phyloP scores from a whole-genome alignment of 1,140 invertebrate genomes.

The Drosophila athabasca region DNA sequence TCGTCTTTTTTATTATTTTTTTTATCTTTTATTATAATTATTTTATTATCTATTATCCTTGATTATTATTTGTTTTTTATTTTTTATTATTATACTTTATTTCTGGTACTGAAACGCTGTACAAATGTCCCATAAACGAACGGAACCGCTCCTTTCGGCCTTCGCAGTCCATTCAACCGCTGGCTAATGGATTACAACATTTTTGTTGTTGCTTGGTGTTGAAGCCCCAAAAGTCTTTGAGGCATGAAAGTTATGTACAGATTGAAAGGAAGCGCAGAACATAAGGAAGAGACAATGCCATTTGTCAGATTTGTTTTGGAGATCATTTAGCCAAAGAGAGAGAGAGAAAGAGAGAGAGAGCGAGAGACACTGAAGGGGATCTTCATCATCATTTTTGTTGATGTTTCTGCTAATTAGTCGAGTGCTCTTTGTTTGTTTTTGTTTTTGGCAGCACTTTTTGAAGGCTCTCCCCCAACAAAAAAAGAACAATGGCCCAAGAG shows the following conservation, averaged over 20 bases:
- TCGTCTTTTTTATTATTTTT: too few species aligned
- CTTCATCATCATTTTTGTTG: slow-evolving; percentile 32
- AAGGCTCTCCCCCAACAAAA: not conserved
- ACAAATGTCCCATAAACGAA: too few species aligned
- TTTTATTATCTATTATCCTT: too few species aligned
- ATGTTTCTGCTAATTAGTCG: slow-evolving; percentile 51
- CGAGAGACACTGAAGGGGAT: slow-evolving; percentile 15
- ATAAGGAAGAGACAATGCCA: slow-evolving; percentile 31
- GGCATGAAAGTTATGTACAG: slow-evolving; percentile 76
- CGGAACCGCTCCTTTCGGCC: not conserved
- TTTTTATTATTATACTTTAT: not conserved
- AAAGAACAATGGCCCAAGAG: slow-evolving; percentile 26
- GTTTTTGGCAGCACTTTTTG: slow-evolving; percentile 9
- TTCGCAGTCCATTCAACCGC: slow-evolving; percentile 29
- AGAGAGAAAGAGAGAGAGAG: too few species aligned
- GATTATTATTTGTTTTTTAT: too few species aligned
- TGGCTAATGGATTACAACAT: slow-evolving; percentile 30
- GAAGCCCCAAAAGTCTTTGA: slow-evolving; percentile 52
- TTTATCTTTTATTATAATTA: too few species aligned
- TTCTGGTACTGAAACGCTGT: not conserved
- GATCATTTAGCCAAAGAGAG: slow-evolving; percentile 47
- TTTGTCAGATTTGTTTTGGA: slow-evolving; percentile 42
- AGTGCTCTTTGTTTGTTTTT: slow-evolving; percentile 17
- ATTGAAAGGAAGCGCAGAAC: slow-evolving; percentile 17
- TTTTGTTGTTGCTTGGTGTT: slow-evolving; percentile 5